Percentiles rank a stretch among this genome's conserved stretches.
Conservation (phyloP, 1,140 invertebrate genomes). For the Drosophila rufa region DNA sequence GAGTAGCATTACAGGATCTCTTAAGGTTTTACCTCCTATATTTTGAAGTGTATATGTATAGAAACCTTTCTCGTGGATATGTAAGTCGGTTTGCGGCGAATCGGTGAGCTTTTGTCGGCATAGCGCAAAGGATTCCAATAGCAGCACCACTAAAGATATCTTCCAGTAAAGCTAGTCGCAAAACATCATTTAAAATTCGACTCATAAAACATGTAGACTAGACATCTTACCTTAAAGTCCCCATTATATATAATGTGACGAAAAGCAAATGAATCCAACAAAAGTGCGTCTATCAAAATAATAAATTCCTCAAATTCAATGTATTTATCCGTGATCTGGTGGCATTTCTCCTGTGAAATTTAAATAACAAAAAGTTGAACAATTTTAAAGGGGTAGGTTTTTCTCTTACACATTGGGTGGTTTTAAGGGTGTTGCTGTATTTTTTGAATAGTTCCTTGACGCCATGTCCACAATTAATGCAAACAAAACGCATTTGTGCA, state of each 20-base stretch:
- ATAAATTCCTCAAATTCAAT: constrained; percentile 95
- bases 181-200: background rate
- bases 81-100: constrained; percentile 76
- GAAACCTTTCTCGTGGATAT: constrained; percentile 86
- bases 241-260: constrained; percentile 93
- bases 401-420: constrained; percentile 89
- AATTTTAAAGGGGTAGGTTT: background rate
- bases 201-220: background rate
- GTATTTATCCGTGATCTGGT: constrained; percentile 93
- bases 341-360: constrained; percentile 88
- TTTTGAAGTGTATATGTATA: constrained; percentile 85
- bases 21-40: constrained; percentile 63
- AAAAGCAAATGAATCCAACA: constrained; percentile 92
- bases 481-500: constrained; percentile 85
- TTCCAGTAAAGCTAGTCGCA: constrained; percentile 88
- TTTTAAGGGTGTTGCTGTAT: constrained; percentile 89
- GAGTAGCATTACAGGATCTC: background rate
- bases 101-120: constrained; percentile 84
- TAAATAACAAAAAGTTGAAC: background rate
- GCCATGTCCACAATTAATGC: constrained; percentile 89
- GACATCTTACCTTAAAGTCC: constrained; percentile 87
- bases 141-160: constrained; percentile 86
- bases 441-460: constrained; percentile 88
- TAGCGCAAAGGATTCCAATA: constrained; percentile 88
- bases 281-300: constrained; percentile 92